Evolutionary conservation across 2,888 invertebrate genomes (phyloP).

Genomic region (Hermaeophaga mercurialis): DNA sequence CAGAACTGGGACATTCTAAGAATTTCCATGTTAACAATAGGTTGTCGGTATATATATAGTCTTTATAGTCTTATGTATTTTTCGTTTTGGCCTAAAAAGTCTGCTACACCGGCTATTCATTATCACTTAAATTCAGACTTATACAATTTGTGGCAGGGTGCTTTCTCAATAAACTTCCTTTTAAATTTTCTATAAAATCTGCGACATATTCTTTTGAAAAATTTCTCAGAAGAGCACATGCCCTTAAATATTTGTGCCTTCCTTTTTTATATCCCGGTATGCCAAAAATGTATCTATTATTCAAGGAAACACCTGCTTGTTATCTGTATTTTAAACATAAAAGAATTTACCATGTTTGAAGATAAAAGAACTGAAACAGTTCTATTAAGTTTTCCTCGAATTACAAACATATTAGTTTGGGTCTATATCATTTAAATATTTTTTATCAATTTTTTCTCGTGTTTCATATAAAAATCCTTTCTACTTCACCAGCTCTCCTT

Average conservation of each 20-base stretch:
- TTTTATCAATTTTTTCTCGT: background rate
- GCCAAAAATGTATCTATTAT: slow-evolving; percentile 22
- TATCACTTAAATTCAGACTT: background rate
- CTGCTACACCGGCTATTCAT: background rate
- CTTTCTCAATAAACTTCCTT: background rate
- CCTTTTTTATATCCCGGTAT: slow-evolving; percentile 1
- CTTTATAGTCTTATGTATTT: background rate
- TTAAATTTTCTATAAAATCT: background rate
- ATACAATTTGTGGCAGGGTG: background rate
- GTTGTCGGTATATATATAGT: background rate
- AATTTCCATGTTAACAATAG: background rate
- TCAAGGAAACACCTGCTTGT: slow-evolving; percentile 22
- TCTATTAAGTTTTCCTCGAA: slow-evolving; percentile 23
- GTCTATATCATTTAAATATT: background rate
- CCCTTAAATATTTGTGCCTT: slow-evolving; percentile 32
- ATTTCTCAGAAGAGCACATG: background rate
- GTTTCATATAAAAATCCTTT: slow-evolving; percentile 22
- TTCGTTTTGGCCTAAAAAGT: background rate
- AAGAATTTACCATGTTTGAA: slow-evolving; percentile 1
- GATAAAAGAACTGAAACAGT: slow-evolving; percentile 25
- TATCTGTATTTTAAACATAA: slow-evolving; percentile 14
- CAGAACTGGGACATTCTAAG: background rate
- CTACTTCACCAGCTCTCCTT: slow-evolving; percentile 23
- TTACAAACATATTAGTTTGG: slow-evolving; percentile 20
- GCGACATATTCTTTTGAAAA: background rate